These are phyloP conservation scores for Heliocidaris erythrogramma DNA, from an alignment of 35 echinoderm and acorn worm species.

Conservation along the genomic window DNA sequence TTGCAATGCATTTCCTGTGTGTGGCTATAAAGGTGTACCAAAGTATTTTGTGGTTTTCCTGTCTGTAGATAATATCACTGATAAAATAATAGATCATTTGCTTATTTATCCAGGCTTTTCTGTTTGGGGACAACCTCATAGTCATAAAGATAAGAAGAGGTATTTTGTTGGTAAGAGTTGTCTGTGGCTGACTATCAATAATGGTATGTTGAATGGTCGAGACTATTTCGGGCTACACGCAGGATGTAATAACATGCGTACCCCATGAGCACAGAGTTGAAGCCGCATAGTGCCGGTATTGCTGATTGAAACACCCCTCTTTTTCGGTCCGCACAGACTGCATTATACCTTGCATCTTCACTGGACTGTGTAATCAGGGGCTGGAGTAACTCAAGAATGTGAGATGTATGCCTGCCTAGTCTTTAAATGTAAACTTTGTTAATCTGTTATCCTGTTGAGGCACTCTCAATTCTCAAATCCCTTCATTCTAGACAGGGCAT, in stretches of 20 bases:
- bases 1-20: slow-evolving; percentile 33
- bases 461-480: not conserved
- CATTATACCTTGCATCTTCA: slow-evolving; percentile 32
- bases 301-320: not conserved
- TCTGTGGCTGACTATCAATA: not conserved
- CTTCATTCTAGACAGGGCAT: not conserved
- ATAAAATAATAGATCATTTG: not conserved
- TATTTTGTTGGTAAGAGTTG: not conserved
- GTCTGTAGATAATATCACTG: not conserved
- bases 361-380: slow-evolving; percentile 39
- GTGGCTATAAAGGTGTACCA: not conserved
- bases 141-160: not conserved
- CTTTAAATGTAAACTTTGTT: not conserved
- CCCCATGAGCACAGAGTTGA: not conserved
- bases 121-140: not conserved
- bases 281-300: not conserved
- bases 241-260: not conserved
- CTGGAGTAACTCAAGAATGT: slow-evolving; percentile 33
- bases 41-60: slow-evolving; percentile 34
- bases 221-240: not conserved
- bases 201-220: not conserved
- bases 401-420: not conserved
- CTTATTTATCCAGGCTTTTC: not conserved
- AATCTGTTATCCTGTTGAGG: not conserved
- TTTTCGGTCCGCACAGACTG: slow-evolving; percentile 1